Evolutionary conservation across 2,113 vertebrate genomes (phyloP), one percentile per base, ranked within the genome.

Genomic region (Gasterosteus nipponicus): DNA sequence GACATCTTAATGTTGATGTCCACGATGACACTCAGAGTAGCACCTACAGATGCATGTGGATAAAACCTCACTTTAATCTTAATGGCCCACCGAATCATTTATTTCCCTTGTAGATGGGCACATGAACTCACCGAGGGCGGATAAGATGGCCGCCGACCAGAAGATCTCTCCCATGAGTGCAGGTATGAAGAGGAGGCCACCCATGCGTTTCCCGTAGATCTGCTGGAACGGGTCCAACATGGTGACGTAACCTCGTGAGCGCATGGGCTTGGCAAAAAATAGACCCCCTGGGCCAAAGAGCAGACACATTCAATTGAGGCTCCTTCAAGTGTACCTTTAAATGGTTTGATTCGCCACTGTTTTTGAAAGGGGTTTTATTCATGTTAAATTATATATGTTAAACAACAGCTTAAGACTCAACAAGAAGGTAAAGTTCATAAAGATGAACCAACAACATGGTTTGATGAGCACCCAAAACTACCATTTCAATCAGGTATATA

Each of bases 201-300:
- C 98, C 98, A 99, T 99, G 69, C 98, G 95, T 89, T 98, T 98
- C 41, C 98, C 98, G 62, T 99, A 99, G 68, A 97, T 69, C 87
- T 98, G 98, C 91, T 99, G 98, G 92, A 99, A 99, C 0, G 98
- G 98, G 81, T 99, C 98, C 82, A 99, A 82, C 98, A 99, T 99
- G 80, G 98, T 99, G 91, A 99, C 97, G 29, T 99, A 99, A 64
- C 98, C 98, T 75, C 95, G 95, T 49, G 97, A 97, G 82, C 98
- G 94, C 98, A 99, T 99, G 67, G 98, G 98, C 75, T 99, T 99
- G 64, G 98, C 98, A 65, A 99, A 99, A 82, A 99, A 99, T 65
- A 99, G 94, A 49, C 98, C 98, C 85, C 98, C 98, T 99, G 57
- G 38, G 68, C 68, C 38, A 73, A 64, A 78, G 73, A 73, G 73